Base-by-base conservation (phyloP, 37 sponge, comb jelly and placozoan species). In the Tethya wilhelma region DNA sequence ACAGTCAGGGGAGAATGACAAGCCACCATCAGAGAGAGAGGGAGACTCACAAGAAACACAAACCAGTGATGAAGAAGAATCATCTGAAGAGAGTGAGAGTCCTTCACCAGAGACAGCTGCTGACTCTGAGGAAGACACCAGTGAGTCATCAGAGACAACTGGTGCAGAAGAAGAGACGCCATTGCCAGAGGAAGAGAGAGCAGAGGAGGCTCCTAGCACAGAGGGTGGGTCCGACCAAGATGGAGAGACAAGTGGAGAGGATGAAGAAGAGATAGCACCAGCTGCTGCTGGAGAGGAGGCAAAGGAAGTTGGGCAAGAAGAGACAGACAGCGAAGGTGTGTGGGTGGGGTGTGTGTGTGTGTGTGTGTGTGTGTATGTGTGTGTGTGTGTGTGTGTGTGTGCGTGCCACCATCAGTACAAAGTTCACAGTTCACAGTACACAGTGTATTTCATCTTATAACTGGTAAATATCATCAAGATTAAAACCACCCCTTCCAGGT, bases 71-170 rank as follows among this genome's bases (percentile, higher is more conserved):
- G 79, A 63, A 26, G 79, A 40, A 28, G 46, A 9, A 32, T 25
- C 62, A 12, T 1, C 40, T 59, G 85, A 81, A 60, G 73, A 65
- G 58, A 58, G 44, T 9, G 70, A 22, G n/a, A 45, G 70, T 9
- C 44, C 70, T 9, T 60, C 5, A n/a, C 40, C 78, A 9, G 39
- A 66, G 65, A 17, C n/a, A 53, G 71, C 17, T 34, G 59, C 4
- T 34, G 71, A 56, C 23, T 32, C 59, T 5, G 22, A 79, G 37
- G 67, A 53, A n/a, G n/a, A n/a, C n/a, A 9, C 36, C 22, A 38
- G 20, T 6, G 84, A 75, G 32, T 34, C 32, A 4, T 8, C 66
- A 28, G 49, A 19, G 67, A 4, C 67, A 33, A 30, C 28, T 49
- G 80, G 69, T 34, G 33, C 80, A 28, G 37, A 64, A 7, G 37